These are phyloP conservation scores for Dioctria rufipes DNA, from an alignment of 2,888 invertebrate species.

Conservation along the genomic window DNA sequence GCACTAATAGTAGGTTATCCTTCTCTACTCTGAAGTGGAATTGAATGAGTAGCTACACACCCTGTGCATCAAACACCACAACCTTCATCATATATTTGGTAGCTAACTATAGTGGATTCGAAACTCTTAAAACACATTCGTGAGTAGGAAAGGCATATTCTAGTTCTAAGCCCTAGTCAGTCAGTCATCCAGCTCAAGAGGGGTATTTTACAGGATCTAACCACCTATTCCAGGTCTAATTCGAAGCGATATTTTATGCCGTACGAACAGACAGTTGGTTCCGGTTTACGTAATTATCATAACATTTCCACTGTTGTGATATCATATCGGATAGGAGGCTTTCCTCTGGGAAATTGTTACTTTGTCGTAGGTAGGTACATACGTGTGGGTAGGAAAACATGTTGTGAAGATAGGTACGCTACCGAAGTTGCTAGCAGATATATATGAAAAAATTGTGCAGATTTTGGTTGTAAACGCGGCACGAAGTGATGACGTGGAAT, in stretches of 20 bases:
- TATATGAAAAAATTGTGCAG: no score
- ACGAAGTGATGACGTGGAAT: no score
- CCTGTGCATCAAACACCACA: conserved; percentile 11
- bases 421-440: no score
- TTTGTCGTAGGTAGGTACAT: background rate
- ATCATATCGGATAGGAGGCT: conserved; percentile 10
- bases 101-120: background rate
- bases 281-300: conserved; percentile 52
- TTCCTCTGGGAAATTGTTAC: conserved; percentile 13
- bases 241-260: conserved; percentile 48
- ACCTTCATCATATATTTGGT: conserved; percentile 9
- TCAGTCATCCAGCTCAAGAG: background rate
- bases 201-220: conserved; percentile 1
- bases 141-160: background rate
- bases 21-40: conserved; percentile 12
- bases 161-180: background rate
- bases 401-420: no score
- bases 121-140: background rate
- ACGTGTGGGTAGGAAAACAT: background rate
- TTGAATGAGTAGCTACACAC: background rate
- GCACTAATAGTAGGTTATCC: conserved; percentile 43
- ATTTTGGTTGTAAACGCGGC: no score
- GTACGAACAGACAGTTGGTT: conserved; percentile 52
- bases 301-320: conserved; percentile 5
- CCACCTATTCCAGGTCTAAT: conserved; percentile 36